These are phyloP conservation scores for Petrosia ficiformis DNA, from an alignment of 37 sponge, comb jelly and placozoan species.

Conservation along the genomic window DNA sequence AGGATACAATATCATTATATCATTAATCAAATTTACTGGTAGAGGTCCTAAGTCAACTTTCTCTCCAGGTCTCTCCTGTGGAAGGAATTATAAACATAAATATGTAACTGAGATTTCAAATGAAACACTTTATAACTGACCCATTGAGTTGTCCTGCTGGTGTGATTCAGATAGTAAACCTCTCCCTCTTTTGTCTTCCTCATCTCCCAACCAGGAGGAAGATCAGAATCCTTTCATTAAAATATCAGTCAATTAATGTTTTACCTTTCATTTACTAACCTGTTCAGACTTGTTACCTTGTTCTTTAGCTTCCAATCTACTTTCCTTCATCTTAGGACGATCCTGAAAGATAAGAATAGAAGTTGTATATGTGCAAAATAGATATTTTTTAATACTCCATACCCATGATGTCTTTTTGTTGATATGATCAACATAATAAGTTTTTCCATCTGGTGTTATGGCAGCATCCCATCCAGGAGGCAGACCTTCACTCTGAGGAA, in stretches of 20 bases:
- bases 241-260: conserved; percentile 5
- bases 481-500: conserved; percentile 6
- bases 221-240: conserved; percentile 42
- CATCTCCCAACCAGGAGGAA: conserved; percentile 74
- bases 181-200: conserved; percentile 46
- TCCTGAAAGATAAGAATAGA: too few species aligned
- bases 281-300: conserved; percentile 4
- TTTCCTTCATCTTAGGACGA: not conserved
- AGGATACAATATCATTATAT: too few species aligned
- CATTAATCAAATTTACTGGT: conserved; percentile 17
- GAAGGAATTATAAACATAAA: conserved; percentile 6
- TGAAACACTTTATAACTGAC: too few species aligned
- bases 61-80: not conserved
- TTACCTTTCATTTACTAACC: conserved; percentile 6
- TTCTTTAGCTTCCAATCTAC: not conserved
- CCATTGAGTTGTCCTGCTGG: conserved; percentile 69
- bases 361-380: too few species aligned
- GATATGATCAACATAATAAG: conserved; percentile 33
- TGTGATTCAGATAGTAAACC: conserved; percentile 77
- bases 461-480: conserved; percentile 35
- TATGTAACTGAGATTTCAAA: not conserved
- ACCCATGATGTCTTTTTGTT: conserved; percentile 38
- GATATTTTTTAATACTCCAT: too few species aligned
- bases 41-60: conserved; percentile 2
- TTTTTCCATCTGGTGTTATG: conserved; percentile 15